phyloP scores from a whole-genome alignment of 2,888 invertebrate genomes.

The Drosophila ustulata region DNA sequence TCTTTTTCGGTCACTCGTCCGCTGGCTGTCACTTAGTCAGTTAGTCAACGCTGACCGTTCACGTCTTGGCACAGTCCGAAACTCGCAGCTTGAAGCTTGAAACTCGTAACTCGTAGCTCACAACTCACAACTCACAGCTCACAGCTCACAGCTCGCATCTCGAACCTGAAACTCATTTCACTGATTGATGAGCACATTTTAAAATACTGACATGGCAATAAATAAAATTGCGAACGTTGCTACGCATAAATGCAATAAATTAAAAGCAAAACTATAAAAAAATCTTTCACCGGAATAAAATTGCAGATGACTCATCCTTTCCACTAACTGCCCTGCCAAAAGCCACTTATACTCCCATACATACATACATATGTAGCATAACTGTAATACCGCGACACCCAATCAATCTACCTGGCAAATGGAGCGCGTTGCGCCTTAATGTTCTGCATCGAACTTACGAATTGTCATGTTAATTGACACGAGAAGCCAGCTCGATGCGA shows the following conservation, averaged over 20 bases:
- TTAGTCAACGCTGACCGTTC: conserved; percentile 36
- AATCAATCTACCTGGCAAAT: conserved; percentile 43
- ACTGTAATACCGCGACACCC: conserved; percentile 40
- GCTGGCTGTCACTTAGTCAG: conserved; percentile 35
- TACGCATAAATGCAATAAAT: conserved; percentile 73
- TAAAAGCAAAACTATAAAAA: conserved; percentile 58
- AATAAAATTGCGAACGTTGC: conserved; percentile 66
- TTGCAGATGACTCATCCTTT: conserved; percentile 58
- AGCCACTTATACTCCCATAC: not conserved
- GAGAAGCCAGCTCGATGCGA: conserved; percentile 22
- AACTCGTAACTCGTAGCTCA: conserved; percentile 14
- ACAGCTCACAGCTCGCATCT: conserved; percentile 19
- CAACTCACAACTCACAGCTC: conserved; percentile 17
- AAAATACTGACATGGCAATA: conserved; percentile 65
- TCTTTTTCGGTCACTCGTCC: conserved; percentile 63
- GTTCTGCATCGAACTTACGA: conserved; percentile 57
- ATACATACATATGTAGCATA: conserved; percentile 24
- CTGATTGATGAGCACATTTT: conserved; percentile 75
- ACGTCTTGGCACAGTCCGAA: conserved; percentile 5
- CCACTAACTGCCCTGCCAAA: conserved; percentile 22
- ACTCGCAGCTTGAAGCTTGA: conserved; percentile 8
- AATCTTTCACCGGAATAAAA: conserved; percentile 63
- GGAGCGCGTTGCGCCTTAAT: conserved; percentile 42
- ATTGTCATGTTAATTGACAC: conserved; percentile 61
- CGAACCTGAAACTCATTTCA: conserved; percentile 66